Base-by-base conservation (phyloP, 2,113 vertebrate genomes). In the Stegostoma tigrinum region DNA sequence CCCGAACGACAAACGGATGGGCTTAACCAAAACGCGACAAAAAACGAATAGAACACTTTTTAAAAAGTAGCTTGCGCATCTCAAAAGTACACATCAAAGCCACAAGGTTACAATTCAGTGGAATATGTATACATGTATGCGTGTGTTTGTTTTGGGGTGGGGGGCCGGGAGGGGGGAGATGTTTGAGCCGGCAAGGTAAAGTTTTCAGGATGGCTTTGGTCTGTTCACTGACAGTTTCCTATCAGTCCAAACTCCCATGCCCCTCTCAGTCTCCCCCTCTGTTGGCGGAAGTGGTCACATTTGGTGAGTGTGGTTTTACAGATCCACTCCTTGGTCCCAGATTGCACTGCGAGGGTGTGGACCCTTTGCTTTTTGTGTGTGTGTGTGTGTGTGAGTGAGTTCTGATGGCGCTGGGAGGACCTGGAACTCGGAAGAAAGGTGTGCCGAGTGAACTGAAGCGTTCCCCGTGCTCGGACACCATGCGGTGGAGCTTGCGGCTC, bases 401-500 rank as follows among this genome's bases (percentile, higher is more conserved):
- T 96, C 75, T 96, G 93, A 96, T 97, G 96, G 97, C 96, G 96
- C 95, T 97, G 27, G 95, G 96, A 30, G 23, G 23, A 52, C 30
- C 68, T 38, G 24, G 94, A 68, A 45, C 38, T 45, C 12, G 67
- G 94, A 72, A 72, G 94, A 70, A 72, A 95, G 68, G 67, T 30
- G 27, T 8, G 27, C 61, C 89, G 61, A 34, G 42, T 42, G 93
- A 70, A 24, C 23, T 48, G 93, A 68, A 48, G 38, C 38, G 66
- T 24, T 24, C 38, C 19, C 52, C 21, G 34, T 66, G 34, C 7
- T 12, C 30, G 42, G 94, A 67, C 24, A 95, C 24, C 67, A 52
- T 95, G 94, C 42, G 8, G 97, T 95, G 97, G 96, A 96, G 78
- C 97, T 96, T 95, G 96, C 38, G 96, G 96, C 14, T 96, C 96